Base-by-base conservation (phyloP, 1,140 invertebrate genomes). In the Brachionus rotundiformis region DNA sequence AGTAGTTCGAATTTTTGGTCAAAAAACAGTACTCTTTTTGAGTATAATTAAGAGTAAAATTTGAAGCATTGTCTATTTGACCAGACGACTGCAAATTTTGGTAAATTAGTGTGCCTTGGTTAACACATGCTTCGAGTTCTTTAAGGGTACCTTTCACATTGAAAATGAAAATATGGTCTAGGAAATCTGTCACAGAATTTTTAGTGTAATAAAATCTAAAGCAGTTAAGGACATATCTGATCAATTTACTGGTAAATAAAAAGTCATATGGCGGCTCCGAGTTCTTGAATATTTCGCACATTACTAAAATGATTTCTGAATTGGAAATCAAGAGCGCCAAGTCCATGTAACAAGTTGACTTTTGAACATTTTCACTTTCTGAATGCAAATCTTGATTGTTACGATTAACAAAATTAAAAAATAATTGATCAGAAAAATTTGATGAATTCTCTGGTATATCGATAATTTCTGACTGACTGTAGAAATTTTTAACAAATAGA, bases 21-120 rank as follows among this genome's bases (percentile, higher is more conserved):
- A 79, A 59, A 79, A 79, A 59, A 10, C 31, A 29, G 10, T 31
- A 33, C n/a, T 79, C 76, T 59, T 79, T 79, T 33, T 59, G 23
- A 33, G 27, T 54, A 13, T 19, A 23, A 11, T 73, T 71, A 3
- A 71, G 13, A 7, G 16, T 36, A 36, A 36, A 71, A 23, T 54
- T 54, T 3, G 47, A 54, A 5, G 23, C 47, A 54, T 54, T 16
- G 8, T 54, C 47, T 54, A 54, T 54, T 71, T 71, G 65, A 13
- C 33, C 65, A 7, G 25, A 29, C n/a, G 16, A 1, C 0, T 65
- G 61, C 61, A 29, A 65, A 31, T 41, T 71, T 33, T 71, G 29
- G 33, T 71, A 71, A n/a, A 71, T 23, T 41, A 44, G 25, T 8
- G 29, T 16, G 36, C 36, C 68, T 41, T 73, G 68, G 4, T 25